phyloP scores from a whole-genome alignment of 2,113 vertebrate genomes.

The Rousettus leschenaultii region DNA sequence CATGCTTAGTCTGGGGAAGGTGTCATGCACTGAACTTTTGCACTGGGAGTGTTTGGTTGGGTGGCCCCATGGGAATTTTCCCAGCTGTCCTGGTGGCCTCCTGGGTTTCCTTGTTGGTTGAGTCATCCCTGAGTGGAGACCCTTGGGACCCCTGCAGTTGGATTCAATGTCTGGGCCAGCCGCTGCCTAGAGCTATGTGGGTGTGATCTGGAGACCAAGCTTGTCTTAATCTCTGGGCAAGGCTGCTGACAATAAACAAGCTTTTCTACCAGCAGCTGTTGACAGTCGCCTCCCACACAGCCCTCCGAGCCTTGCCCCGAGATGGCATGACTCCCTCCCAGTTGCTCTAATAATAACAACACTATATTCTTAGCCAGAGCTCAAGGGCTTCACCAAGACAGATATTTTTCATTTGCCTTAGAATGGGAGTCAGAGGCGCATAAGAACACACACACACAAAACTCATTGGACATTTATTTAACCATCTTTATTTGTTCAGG shows the following conservation, averaged over 20 bases:
- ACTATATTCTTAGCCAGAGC: slow-evolving; percentile 8
- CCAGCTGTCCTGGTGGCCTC: slow-evolving; percentile 33
- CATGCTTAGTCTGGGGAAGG: neutral
- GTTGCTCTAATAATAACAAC: slow-evolving; percentile 65
- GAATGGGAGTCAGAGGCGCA: neutral
- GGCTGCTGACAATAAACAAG: slow-evolving; percentile 56
- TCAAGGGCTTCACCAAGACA: neutral
- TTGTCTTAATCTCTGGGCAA: neutral
- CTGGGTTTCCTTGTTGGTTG: neutral
- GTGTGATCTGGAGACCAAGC: slow-evolving; percentile 4
- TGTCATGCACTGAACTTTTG: neutral
- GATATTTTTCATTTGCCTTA: neutral
- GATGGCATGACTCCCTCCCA: slow-evolving; percentile 44
- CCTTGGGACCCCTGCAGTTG: neutral
- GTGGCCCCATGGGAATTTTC: neutral
- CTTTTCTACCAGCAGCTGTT: slow-evolving; percentile 55
- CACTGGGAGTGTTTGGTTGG: neutral
- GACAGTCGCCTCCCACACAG: slow-evolving; percentile 55
- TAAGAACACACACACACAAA: neutral
- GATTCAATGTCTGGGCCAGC: neutral
- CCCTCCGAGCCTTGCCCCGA: slow-evolving; percentile 41
- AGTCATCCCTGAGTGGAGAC: neutral
- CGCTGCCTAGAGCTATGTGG: neutral
- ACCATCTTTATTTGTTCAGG: neutral
- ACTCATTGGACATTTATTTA: neutral